Percentiles rank a stretch among this genome's conserved stretches.
These are phyloP conservation scores for Drosophila eugracilis DNA, from an alignment of 1,140 invertebrate genomes.

Conservation along the genomic window DNA sequence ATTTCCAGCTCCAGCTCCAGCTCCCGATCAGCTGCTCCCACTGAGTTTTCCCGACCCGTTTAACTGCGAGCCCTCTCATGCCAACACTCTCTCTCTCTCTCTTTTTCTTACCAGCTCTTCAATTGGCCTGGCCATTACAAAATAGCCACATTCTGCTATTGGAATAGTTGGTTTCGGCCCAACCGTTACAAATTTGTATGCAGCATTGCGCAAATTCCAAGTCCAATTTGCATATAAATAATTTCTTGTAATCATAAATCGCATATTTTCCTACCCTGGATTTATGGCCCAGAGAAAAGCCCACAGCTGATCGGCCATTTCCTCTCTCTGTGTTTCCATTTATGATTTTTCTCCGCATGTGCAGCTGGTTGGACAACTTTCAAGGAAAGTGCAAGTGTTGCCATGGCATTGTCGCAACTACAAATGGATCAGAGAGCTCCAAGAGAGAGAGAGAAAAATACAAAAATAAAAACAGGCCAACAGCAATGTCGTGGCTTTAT, in stretches of 20 bases:
- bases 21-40: constrained; percentile 23
- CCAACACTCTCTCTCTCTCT: constrained; percentile 19
- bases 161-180: constrained; percentile 24
- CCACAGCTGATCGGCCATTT: constrained; percentile 27
- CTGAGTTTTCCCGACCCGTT: constrained; percentile 27
- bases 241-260: constrained; percentile 28
- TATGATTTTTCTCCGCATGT: constrained; percentile 10
- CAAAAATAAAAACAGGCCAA: no score
- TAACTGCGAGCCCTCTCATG: constrained; percentile 17
- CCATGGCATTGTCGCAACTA: constrained; percentile 71
- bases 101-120: constrained; percentile 21
- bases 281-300: constrained; percentile 35
- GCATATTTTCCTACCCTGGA: constrained; percentile 5
- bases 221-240: constrained; percentile 60
- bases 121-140: constrained; percentile 34
- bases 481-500: constrained; percentile 57
- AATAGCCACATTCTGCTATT: constrained; percentile 38
- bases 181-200: constrained; percentile 40
- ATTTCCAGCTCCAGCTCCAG: constrained; percentile 19
- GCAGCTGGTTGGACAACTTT: constrained; percentile 70
- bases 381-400: constrained; percentile 82
- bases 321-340: no score
- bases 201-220: constrained; percentile 40
- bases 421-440: constrained; percentile 23
- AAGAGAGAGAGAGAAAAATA: background rate